Percentiles rank a stretch among this genome's conserved stretches.
phyloP scores from a whole-genome alignment of 2,113 vertebrate species.

The Elanoides forficatus region DNA sequence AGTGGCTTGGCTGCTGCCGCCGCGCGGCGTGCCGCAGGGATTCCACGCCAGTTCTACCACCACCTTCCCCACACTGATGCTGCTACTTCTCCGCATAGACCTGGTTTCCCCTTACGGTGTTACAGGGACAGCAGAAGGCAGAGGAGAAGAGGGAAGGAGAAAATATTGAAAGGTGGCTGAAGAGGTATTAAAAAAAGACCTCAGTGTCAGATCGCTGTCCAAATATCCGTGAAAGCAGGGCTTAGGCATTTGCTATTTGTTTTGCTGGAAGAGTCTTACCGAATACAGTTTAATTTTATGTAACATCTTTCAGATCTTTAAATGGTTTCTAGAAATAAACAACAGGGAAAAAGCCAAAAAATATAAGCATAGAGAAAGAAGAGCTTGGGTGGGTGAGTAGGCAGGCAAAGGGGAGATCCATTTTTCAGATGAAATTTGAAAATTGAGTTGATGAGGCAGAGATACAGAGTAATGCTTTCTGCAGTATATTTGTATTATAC shows the following conservation, averaged over 20 bases:
- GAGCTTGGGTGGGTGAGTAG: neutral
- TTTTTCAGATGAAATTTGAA: slow-evolving; percentile 14
- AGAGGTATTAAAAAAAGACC: neutral
- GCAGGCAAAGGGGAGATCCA: neutral
- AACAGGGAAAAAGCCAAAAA: neutral
- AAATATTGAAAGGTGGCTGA: neutral
- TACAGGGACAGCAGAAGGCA: neutral
- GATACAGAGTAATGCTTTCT: neutral
- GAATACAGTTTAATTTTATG: neutral
- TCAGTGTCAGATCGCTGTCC: neutral
- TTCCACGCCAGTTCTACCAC: neutral
- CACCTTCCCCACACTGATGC: neutral
- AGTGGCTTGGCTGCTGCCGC: neutral
- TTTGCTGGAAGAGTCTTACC: neutral
- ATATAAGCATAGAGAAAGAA: neutral
- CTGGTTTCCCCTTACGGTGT: neutral
- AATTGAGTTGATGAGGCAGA: neutral
- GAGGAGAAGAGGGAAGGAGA: neutral
- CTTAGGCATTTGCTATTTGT: neutral
- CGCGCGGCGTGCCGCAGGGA: accelerated
- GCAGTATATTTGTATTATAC: neutral
- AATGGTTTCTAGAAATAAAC: neutral
- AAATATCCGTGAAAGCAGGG: neutral
- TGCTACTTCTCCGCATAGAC: neutral
- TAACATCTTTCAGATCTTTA: neutral